Evolutionary conservation across 2,888 invertebrate species (phyloP), one percentile per base, ranked within the genome.

Genomic region (Vannuccia rotundouncinata): DNA sequence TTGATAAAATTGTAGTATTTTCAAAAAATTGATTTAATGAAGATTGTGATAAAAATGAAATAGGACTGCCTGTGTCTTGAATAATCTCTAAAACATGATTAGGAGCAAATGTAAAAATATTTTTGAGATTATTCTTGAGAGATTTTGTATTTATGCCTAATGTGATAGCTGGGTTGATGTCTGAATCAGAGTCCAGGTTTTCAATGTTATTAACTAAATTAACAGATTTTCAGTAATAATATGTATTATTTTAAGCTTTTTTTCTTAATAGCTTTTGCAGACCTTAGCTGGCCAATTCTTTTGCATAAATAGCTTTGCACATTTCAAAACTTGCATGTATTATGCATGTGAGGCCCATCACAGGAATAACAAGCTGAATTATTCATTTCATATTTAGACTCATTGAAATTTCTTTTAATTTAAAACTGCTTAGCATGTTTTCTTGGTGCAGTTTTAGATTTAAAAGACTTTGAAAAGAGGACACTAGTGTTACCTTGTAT

Each of bases 41-140:
- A 73, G 10, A 10, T 22, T 25, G 5, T 5, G 13, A 10, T 28
- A 73, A 13, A 73, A 73, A 73, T 13, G 73, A 73, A 13, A 73
- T 73, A 27, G 73, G 73, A 27, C 73, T 73, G 25, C 73, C 73
- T 73, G 73, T 73, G 25, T 73, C 73, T 28, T 27, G 27, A 22
- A 73, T 73, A 10, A 73, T 13, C 5, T 73, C 73, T 10, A 73
- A 10, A 13, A 13, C 5, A 5, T 73, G 73, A 13, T 22, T 22
- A 73, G 73, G 22, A 10, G 5, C 25, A 27, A 73, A 5, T 13
- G 10, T 10, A 27, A 13, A 73, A 27, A 22, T 73, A 13, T 73
- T 22, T 10, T 10, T 73, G 5, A 73, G 29, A 73, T 73, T 5
- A 45, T 17, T 10, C 17, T 45, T 45, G 45, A 17, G 17, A 45